A percentile compares a stretch with the other conserved stretches of the same genome.
phyloP scores from a whole-genome alignment of 2,888 invertebrate species.

The Aproaerema taeniolella region DNA sequence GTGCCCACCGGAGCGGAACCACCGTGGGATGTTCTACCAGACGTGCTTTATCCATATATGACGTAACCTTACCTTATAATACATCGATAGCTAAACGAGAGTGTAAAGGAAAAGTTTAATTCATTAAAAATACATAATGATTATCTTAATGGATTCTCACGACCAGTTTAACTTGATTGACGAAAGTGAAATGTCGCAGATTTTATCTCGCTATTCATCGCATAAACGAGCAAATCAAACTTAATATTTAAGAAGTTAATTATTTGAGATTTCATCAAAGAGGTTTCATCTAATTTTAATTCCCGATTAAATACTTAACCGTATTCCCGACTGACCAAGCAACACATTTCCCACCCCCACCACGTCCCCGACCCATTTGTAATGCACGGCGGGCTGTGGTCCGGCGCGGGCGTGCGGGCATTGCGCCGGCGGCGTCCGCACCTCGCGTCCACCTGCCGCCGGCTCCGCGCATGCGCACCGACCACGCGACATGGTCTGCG shows the following conservation, averaged over 20 bases:
- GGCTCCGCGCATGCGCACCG: constrained; percentile 40
- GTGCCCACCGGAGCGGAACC: constrained; percentile 60
- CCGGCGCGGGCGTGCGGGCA: constrained; percentile 52
- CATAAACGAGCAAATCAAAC: too few species aligned
- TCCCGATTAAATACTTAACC: too few species aligned
- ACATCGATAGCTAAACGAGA: too few species aligned
- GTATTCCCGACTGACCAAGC: constrained; percentile 67
- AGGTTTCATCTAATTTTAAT: too few species aligned
- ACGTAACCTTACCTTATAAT: constrained; percentile 5
- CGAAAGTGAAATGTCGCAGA: too few species aligned
- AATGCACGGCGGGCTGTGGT: constrained; percentile 55
- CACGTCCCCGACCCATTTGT: constrained; percentile 67
- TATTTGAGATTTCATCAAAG: too few species aligned
- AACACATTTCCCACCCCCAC: constrained; percentile 75
- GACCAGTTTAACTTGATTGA: too few species aligned
- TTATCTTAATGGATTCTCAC: too few species aligned
- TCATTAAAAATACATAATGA: too few species aligned
- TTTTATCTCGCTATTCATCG: too few species aligned
- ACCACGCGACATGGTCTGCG: constrained; percentile 68
- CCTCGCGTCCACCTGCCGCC: constrained; percentile 55
- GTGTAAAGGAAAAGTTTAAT: too few species aligned
- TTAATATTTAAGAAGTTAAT: too few species aligned
- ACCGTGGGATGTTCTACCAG: constrained; percentile 10
- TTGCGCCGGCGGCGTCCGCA: constrained; percentile 49
- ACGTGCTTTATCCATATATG: constrained; percentile 2